phyloP scores from a whole-genome alignment of 2,888 invertebrate genomes.

The Aplocera efformata region DNA sequence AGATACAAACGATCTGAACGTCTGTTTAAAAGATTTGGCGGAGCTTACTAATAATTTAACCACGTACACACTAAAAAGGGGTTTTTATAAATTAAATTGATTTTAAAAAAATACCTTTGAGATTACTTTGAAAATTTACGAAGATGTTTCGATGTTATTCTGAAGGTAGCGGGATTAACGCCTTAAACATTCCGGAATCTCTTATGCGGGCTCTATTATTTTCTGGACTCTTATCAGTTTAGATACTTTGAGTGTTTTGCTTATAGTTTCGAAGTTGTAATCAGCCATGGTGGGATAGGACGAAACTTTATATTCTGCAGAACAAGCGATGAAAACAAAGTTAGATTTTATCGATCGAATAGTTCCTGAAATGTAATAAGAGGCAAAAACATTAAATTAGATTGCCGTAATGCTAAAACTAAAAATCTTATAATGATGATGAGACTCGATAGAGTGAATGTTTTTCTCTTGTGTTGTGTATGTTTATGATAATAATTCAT shows the following conservation, averaged over 20 bases:
- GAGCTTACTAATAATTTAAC: conserved; percentile 7
- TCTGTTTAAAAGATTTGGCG: no score
- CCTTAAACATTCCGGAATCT: conserved; percentile 9
- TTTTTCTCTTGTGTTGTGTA: no score
- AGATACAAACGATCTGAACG: no score
- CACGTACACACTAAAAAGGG: conserved; percentile 9
- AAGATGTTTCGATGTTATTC: conserved; percentile 14
- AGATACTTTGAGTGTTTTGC: conserved; percentile 13
- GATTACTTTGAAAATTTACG: conserved; percentile 18
- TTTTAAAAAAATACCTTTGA: conserved; percentile 26
- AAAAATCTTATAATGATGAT: no score
- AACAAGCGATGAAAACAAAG: conserved; percentile 50
- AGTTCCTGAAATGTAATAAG: conserved; percentile 52
- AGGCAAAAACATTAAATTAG: conserved; percentile 33
- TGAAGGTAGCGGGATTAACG: conserved; percentile 10
- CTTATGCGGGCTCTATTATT: conserved; percentile 7
- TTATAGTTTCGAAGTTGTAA: conserved; percentile 16
- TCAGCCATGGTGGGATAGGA: conserved; percentile 33
- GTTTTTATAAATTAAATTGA: conserved; percentile 5
- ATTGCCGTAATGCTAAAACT: background rate
- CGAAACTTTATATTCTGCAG: conserved; percentile 52
- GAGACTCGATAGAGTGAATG: no score
- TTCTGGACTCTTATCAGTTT: conserved; percentile 8
- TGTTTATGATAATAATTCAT: no score
- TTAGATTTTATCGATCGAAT: conserved; percentile 35